A percentile compares a stretch with the other conserved stretches of the same genome.
These are phyloP conservation scores for Malthinus flaveolus DNA, from an alignment of 2,888 invertebrate species.

Conservation along the genomic window DNA sequence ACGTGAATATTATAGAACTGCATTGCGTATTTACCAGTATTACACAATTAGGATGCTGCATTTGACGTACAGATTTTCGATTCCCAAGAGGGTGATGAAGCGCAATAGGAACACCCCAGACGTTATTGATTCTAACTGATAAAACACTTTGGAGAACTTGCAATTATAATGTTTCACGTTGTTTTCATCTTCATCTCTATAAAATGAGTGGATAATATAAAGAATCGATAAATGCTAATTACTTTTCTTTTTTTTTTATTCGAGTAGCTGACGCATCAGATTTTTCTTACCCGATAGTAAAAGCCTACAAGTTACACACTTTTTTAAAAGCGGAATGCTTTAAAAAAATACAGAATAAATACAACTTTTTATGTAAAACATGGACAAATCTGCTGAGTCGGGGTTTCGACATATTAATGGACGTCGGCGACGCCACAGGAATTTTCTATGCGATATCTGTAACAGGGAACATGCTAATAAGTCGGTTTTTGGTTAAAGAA, in stretches of 20 bases:
- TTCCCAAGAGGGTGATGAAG: constrained; percentile 21
- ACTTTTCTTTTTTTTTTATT: background rate
- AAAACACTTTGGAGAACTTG: constrained; percentile 17
- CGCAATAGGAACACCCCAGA: constrained; percentile 8
- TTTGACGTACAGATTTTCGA: constrained; percentile 19
- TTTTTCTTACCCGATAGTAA: no score
- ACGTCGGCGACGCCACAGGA: constrained; percentile 16
- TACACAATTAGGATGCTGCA: constrained; percentile 18
- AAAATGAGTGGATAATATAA: background rate
- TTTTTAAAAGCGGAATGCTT: constrained; percentile 4
- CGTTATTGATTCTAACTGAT: constrained; percentile 18
- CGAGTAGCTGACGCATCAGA: background rate
- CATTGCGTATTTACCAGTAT: constrained; percentile 9
- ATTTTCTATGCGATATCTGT: constrained; percentile 16
- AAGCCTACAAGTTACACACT: background rate
- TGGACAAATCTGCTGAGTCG: constrained; percentile 17
- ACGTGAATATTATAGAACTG: constrained; percentile 12
- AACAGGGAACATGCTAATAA: constrained; percentile 21
- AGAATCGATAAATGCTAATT: background rate
- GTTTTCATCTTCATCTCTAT: background rate
- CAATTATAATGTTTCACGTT: constrained; percentile 12
- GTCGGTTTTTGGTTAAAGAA: constrained; percentile 16
- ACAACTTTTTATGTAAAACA: constrained; percentile 16
- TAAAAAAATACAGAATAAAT: constrained; percentile 5
- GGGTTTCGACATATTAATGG: constrained; percentile 20